A percentile compares a stretch with the other conserved stretches of the same genome.
Evolutionary conservation across 2,113 vertebrate species (phyloP).

Genomic region (Motacilla alba): DNA sequence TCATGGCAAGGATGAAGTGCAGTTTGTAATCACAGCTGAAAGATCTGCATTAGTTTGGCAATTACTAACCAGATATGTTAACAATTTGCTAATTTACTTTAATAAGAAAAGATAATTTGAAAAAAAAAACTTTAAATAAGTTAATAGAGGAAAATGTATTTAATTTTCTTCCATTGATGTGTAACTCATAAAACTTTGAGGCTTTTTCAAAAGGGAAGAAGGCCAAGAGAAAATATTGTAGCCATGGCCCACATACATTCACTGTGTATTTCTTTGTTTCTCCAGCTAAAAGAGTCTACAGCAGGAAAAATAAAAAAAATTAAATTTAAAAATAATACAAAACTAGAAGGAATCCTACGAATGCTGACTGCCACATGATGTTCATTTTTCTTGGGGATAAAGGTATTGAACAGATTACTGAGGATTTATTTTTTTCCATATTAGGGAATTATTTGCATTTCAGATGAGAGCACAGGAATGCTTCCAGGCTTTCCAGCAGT

Average conservation of each 20-base stretch:
- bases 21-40: not conserved
- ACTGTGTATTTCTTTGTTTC: not conserved
- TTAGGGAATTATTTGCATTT: constrained; percentile 46
- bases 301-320: not conserved
- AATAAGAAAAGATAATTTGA: not conserved
- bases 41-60: not conserved
- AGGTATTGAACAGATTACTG: constrained; percentile 10
- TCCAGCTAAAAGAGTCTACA: not conserved
- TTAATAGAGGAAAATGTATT: not conserved
- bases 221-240: not conserved
- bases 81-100: not conserved
- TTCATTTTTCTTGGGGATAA: not conserved
- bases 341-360: not conserved
- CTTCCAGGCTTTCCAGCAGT: not conserved
- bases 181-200: not conserved
- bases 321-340: not conserved
- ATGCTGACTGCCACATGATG: not conserved
- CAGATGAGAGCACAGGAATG: not conserved
- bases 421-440: constrained; percentile 20
- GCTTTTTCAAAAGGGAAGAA: not conserved
- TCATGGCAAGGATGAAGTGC: not conserved
- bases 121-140: not conserved
- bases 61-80: not conserved
- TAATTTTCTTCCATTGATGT: not conserved
- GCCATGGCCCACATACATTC: not conserved